A percentile compares a stretch with the other conserved stretches of the same genome.
These are phyloP conservation scores for Digitonthophagus gazella DNA, from an alignment of 2,888 invertebrate species.

Conservation along the genomic window DNA sequence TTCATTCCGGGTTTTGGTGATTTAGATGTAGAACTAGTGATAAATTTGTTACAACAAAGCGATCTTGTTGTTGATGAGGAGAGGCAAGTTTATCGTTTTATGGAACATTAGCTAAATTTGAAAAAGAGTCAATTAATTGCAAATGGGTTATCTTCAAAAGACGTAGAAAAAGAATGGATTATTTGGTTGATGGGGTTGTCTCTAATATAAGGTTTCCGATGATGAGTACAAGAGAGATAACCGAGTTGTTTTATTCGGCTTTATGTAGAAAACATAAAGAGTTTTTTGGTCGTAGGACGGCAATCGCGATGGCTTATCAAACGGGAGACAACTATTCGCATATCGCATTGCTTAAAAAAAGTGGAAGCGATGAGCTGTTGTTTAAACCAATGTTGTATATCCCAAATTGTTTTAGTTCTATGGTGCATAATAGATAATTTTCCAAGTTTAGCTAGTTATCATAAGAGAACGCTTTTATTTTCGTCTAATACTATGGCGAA, in stretches of 20 bases:
- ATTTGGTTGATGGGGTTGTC: constrained; percentile 72
- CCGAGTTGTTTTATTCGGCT: constrained; percentile 75
- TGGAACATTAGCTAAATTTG: constrained; percentile 75
- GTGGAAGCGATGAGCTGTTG: constrained; percentile 62
- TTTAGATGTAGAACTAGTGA: constrained; percentile 77
- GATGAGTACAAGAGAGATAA: constrained; percentile 89
- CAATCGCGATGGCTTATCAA: constrained; percentile 86
- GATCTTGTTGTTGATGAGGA: constrained; percentile 89
- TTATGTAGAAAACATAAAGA: constrained; percentile 79
- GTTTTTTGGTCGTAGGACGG: constrained; percentile 84
- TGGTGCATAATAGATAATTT: constrained; percentile 81
- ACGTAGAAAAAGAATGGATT: constrained; percentile 62
- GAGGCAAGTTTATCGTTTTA: constrained; percentile 76
- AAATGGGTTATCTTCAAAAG: constrained; percentile 51
- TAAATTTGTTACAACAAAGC: constrained; percentile 76
- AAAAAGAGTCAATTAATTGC: constrained; percentile 62
- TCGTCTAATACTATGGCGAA: constrained; percentile 64
- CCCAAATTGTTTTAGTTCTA: constrained; percentile 84
- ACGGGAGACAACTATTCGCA: constrained; percentile 67
- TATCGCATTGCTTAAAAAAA: constrained; percentile 57
- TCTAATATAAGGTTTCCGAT: constrained; percentile 69
- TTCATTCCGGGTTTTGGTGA: no score
- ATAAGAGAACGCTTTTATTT: constrained; percentile 70
- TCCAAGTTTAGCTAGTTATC: constrained; percentile 68
- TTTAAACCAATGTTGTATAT: constrained; percentile 89